Base-by-base conservation (phyloP, 2,797 vertebrate genomes). In the Hoplostethus mediterraneus region DNA sequence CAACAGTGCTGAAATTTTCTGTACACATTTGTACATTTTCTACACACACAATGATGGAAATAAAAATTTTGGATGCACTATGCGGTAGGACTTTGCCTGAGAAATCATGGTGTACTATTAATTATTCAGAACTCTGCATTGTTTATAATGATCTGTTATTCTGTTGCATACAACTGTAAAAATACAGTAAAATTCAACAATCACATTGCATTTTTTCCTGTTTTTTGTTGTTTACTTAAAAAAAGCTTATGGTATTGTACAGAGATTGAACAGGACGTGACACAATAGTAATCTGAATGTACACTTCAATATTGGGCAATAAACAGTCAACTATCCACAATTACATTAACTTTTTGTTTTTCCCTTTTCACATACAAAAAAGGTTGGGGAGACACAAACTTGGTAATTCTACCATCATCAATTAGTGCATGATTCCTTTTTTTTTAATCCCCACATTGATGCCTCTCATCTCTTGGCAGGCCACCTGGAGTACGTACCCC, bases 161-260 rank as follows among this genome's bases (percentile, higher is more conserved):
- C 75, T 88, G 90, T 91, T 95, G 94, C 94, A 95, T 95, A 95
- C 93, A 90, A 94, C 93, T 95, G 94, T 95, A 95, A 94, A 95
- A 92, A 93, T 95, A 95, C 94, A 94, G 93, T 93, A 94, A 93
- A 90, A 93, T 93, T 94, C 85, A 93, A 93, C 92, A 93, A 93
- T 92, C 90, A 94, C 91, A 68, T 93, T 89, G 90, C 90, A 91
- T 91, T 89, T 92, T 85, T 92, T 87, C 77, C 65, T 77, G 28
- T 28, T 90, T 90, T 88, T 92, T 92, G 77, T 92, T 33, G 5
- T 90, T 94, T 93, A 92, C 93, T 91, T 93, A 93, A 90, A 92
- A 67, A 93, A 94, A 94, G 74, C 81, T 71, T 83, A 90, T 93
- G 90, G 86, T 94, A 92, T 94, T 92, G 84, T 94, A 94, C 94